Percentiles rank a stretch among this genome's conserved stretches.
phyloP scores from a whole-genome alignment of 2,797 vertebrate species.

The Dendrocincla fuliginosa region DNA sequence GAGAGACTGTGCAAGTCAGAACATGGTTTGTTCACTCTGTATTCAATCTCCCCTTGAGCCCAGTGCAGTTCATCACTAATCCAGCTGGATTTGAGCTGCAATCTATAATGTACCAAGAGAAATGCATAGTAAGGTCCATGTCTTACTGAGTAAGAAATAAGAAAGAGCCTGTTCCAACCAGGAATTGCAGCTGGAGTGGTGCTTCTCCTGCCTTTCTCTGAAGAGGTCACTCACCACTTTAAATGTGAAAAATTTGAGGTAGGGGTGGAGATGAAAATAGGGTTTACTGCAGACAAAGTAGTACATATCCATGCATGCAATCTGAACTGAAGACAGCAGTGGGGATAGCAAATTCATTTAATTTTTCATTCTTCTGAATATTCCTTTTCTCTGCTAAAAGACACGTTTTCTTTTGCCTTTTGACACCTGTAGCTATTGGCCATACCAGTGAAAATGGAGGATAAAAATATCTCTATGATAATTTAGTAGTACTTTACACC shows the following conservation, averaged over 20 bases:
- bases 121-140: neutral
- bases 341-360: neutral
- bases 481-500: neutral
- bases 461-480: slow-evolving; percentile 41
- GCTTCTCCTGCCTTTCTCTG: neutral
- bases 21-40: neutral
- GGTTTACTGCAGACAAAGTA: accelerated
- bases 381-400: neutral
- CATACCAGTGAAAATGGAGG: neutral
- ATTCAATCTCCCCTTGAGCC: neutral
- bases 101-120: neutral
- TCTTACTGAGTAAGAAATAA: neutral
- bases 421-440: slow-evolving; percentile 20
- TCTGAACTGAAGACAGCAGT: neutral
- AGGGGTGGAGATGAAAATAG: neutral
- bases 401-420: neutral
- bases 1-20: neutral
- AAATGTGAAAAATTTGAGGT: neutral
- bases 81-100: neutral
- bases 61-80: neutral
- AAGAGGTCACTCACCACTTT: accelerated
- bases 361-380: neutral
- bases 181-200: neutral
- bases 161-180: neutral
- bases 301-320: neutral